Base-by-base conservation (phyloP, 2,113 vertebrate genomes). In the Dicaeum eximium region DNA sequence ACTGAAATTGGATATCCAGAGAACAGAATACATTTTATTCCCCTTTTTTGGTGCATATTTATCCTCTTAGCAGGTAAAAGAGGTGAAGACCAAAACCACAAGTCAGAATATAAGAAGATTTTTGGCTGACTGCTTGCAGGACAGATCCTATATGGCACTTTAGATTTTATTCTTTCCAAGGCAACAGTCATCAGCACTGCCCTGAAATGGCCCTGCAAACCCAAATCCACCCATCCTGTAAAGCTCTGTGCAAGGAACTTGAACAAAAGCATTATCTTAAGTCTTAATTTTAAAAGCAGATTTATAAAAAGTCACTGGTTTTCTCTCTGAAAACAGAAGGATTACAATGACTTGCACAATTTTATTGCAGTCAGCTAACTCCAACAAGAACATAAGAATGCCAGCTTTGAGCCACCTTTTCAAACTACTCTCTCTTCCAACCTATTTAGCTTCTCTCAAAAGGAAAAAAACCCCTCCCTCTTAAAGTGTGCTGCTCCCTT, bases 401-500 rank as follows among this genome's bases (percentile, higher is more conserved):
- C 48, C 53, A 78, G 40, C 60, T 80, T 28, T 44, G 57, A 91
- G 35, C 2, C 17, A 40, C 48, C 17, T 66, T 73, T 84, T 56
- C 45, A 35, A 64, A 75, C 13, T 40, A 18, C 12, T 31, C 23
- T 11, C 3, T 24, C 40, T 28, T 80, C 44, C 42, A 60, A 23
- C 10, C 16, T 61, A 23, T 30, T 37, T 48, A 47, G 35, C 9
- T 84, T 60, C 31, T 47, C 51, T 57, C 35, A 28, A 75, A 67
- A 25, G 38, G 38, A 38, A 45, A 60, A 51, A 28, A 42, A 33
- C 1, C 4, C 30, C 27, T 77, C n/a, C 38, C 38, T 48, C 19
- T 40, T 45, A 60, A 40, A 0, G 0, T 6, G 28, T 3, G 6
- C 31, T 79, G 42, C n/a, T 72, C 30, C 10, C 18, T 50, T 57